Evolutionary conservation across 2,888 invertebrate species (phyloP), one percentile per base, ranked within the genome.

Genomic region (Petrophora chlorosata): DNA sequence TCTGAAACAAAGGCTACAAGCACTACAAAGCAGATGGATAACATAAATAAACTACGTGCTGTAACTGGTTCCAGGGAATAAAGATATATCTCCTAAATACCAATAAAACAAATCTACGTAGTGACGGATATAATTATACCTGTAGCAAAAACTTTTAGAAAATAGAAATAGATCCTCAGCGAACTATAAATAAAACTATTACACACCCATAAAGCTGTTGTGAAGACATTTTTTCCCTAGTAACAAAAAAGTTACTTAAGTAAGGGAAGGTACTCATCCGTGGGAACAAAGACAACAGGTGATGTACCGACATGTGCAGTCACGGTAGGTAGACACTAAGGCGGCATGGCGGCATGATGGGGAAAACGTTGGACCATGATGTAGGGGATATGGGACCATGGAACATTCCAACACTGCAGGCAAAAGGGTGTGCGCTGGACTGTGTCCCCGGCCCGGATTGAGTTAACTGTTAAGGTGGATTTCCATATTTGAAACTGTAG

Each of bases 261-360:
- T 29, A 40, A 46, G 42, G 51, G 44, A 58, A 51, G 53, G 34
- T 56, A 58, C 59, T 59, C 59, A 67, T 71, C 66, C 79, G 79
- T 86, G 85, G 78, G 85, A 87, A 87, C 71, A 68, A 67, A 71
- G 67, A 71, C 70, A 77, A 74, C 89, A 89, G 89, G 88, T 89
- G 87, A 83, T 69, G 73, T 74, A 73, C 68, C 63, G 72, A 72
- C 80, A 83, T 82, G 82, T 82, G 79, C 66, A 71, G 85, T 84
- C 76, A 85, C 79, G 85, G 83, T 65, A 63, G 56, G 70, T 78
- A 77, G 64, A 49, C 74, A 70, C 67, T 56, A 62, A 69, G 72
- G 67, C 67, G 69, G 59, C 33, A 29, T 34, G 72, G 67, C 67
- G 69, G 59, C 33, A 29, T 34, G 49, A 19, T 17, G 52, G 60